phyloP scores from a whole-genome alignment of 2,797 vertebrate species.

The Austrolebias charrua region DNA sequence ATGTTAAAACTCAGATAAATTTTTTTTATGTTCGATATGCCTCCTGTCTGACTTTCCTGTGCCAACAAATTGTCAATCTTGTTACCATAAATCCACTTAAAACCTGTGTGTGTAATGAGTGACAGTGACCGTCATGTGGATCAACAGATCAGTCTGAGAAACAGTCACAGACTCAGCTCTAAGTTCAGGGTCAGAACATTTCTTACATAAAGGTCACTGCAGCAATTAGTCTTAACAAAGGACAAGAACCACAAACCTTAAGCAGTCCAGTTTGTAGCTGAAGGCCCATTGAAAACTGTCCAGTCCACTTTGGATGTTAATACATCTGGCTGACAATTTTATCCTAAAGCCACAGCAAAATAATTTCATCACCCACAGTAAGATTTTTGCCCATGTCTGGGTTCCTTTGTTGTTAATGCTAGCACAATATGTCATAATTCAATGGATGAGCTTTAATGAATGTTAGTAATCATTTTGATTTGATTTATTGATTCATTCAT shows the following conservation, averaged over 20 bases:
- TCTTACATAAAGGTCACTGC: constrained; percentile 32
- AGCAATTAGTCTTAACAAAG: constrained; percentile 30
- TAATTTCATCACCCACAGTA: neutral
- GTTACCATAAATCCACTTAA: constrained; percentile 27
- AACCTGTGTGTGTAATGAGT: constrained; percentile 27
- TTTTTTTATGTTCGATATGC: neutral
- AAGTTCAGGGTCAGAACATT: constrained; percentile 20
- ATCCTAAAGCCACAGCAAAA: constrained; percentile 16
- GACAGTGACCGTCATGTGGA: constrained; percentile 28
- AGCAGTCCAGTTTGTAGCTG: constrained; percentile 15
- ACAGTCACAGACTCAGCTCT: constrained; percentile 33
- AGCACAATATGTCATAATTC: too few relatives aligned
- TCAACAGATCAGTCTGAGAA: constrained; percentile 46
- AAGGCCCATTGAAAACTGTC: constrained; percentile 5
- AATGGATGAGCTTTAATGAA: too few relatives aligned
- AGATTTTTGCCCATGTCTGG: too few relatives aligned
- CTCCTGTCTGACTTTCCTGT: neutral
- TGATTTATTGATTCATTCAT: too few relatives aligned
- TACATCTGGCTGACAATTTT: constrained; percentile 18
- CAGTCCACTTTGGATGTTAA: constrained; percentile 6
- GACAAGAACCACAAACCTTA: constrained; percentile 24
- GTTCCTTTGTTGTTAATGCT: too few relatives aligned
- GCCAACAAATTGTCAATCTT: constrained; percentile 6
- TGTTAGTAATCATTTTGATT: too few relatives aligned
- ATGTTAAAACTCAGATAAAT: neutral